Evolutionary conservation across 2,888 invertebrate genomes (phyloP), one percentile per base, ranked within the genome.

Genomic region (Pheosia tremula): DNA sequence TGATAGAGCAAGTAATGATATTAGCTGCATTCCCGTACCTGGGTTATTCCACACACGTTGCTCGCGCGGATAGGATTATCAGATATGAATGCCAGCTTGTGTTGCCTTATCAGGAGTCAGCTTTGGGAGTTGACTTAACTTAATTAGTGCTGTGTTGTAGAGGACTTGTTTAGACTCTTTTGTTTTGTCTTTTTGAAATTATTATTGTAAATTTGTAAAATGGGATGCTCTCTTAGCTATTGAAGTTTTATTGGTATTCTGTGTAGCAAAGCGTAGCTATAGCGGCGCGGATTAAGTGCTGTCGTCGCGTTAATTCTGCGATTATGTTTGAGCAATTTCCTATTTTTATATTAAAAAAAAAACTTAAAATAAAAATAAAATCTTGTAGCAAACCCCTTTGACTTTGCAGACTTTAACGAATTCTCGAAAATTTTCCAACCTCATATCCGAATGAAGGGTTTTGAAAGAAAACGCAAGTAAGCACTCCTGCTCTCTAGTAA

Each of bases 401-500:
- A 5, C 38, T 36, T 47, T 4, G 37, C 43, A 57, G 57, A 57
- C 53, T 57, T 57, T 52, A 38, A 52, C 13, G 56, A 56, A 49
- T 36, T 53, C 36, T 52, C 56, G 41, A 43, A 49, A 62, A 68
- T 61, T 68, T 66, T 39, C 67, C 63, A 58, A 66, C 67, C 67
- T 67, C 67, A 66, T 67, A 63, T 66, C 64, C 67, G 56, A 65
- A 67, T 69, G 66, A 71, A 74, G 68, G 59, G 56, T 56, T 58
- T 55, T 54, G 49, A 59, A 59, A 36, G 39, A 57, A 60, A 52
- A 6, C 24, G 54, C 43, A 55, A 61, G 54, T 50, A 53, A 52
- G 56, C 56, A 58, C 52, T 56, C 45, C 60, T 61, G 54, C 64
- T 66, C 58, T 64, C 60, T 61, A 63, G 67, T 63, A 61, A 24